These are phyloP conservation scores for Trachelus iudaicus DNA, from an alignment of 2,888 invertebrate genomes.

Conservation along the genomic window DNA sequence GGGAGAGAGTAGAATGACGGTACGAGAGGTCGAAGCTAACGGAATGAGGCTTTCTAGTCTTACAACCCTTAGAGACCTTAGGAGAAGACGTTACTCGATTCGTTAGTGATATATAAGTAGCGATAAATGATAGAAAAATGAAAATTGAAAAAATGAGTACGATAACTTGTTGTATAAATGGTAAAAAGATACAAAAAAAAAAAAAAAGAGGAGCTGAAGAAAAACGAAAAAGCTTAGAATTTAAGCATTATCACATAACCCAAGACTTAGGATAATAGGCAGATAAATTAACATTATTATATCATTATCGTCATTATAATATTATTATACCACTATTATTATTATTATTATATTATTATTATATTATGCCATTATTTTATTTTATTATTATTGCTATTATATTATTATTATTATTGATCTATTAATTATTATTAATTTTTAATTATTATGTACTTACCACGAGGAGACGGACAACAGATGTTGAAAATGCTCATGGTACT, in stretches of 20 bases:
- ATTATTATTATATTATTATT: constrained; percentile 35
- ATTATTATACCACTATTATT: constrained; percentile 47
- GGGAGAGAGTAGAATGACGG: neutral
- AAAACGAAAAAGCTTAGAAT: constrained; percentile 27
- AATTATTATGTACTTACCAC: constrained; percentile 7
- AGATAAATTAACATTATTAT: constrained; percentile 39
- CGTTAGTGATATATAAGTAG: constrained; percentile 45
- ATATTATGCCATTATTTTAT: constrained; percentile 38
- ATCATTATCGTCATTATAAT: constrained; percentile 50
- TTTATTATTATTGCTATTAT: constrained; percentile 46
- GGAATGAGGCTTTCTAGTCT: constrained; percentile 62
- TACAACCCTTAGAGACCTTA: constrained; percentile 55
- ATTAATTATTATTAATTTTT: constrained; percentile 34
- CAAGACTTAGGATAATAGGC: constrained; percentile 40
- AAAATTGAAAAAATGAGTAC: constrained; percentile 11
- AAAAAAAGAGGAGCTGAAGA: constrained; percentile 11
- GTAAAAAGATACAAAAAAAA: constrained; percentile 15
- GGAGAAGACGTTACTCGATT: constrained; percentile 42
- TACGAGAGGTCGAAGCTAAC: constrained; percentile 41
- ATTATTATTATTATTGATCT: constrained; percentile 44
- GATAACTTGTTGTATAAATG: constrained; percentile 5
- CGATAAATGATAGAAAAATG: constrained; percentile 18
- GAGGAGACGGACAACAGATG: neutral
- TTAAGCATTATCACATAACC: constrained; percentile 42
- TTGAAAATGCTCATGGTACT: neutral